Evolutionary conservation across 2,113 vertebrate genomes (phyloP).

Genomic region (Muscicapa adusta): DNA sequence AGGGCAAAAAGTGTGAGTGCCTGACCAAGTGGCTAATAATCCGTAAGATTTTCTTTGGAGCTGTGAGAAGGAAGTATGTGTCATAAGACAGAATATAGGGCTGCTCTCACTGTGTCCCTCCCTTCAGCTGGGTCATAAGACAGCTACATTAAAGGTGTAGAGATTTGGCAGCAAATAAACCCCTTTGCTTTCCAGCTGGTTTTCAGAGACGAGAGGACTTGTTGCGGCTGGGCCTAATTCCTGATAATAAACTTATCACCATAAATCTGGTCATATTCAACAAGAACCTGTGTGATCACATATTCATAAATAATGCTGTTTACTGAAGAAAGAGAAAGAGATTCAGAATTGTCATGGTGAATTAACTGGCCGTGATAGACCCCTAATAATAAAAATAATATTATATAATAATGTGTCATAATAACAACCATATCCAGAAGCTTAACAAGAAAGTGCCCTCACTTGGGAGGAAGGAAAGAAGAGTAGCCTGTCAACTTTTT

Average conservation of each 20-base stretch:
- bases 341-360: too few species aligned
- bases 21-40: neutral
- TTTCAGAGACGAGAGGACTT: neutral
- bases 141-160: neutral
- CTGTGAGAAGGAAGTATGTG: neutral
- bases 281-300: neutral
- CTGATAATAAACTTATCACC: neutral
- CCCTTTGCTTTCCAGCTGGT: neutral
- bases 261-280: neutral
- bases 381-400: neutral
- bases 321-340: neutral
- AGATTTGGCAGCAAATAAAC: neutral
- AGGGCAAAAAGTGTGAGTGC: neutral
- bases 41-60: neutral
- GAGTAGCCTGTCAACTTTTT: accelerated
- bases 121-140: neutral
- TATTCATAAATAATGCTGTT: neutral
- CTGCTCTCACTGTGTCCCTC: neutral
- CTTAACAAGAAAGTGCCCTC: neutral
- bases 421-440: neutral
- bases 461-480: neutral
- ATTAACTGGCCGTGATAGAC: neutral
- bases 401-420: neutral
- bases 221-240: neutral
- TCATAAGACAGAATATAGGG: neutral